Conservation (phyloP, 2,797 vertebrate genomes). For the Malacoctenus gilli region DNA sequence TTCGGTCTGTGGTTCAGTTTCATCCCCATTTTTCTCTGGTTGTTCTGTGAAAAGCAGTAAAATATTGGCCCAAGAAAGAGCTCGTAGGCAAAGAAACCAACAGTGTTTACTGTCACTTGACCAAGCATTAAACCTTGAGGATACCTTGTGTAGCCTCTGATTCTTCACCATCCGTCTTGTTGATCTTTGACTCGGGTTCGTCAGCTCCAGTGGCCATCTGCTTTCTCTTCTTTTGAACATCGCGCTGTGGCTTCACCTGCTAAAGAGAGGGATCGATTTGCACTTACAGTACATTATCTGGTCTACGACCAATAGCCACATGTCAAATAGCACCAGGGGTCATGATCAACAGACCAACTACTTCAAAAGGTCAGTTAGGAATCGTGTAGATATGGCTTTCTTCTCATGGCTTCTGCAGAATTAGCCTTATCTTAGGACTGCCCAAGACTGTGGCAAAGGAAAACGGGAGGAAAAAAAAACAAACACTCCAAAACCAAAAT, state of each 20-base stretch:
- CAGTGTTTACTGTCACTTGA: too few relatives aligned
- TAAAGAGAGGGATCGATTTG: conserved; percentile 46
- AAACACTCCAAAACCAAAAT: conserved; percentile 6
- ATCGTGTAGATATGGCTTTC: conserved; percentile 1
- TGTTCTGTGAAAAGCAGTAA: conserved; percentile 42
- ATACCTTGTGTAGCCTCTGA: conserved; percentile 79
- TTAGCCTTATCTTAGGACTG: conserved; percentile 23
- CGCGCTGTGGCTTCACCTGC: conserved; percentile 83
- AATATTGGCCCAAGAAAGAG: neutral
- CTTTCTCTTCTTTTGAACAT: conserved; percentile 85
- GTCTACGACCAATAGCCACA: neutral
- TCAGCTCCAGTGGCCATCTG: conserved; percentile 78
- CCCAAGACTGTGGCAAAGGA: conserved; percentile 11
- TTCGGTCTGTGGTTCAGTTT: conserved; percentile 41
- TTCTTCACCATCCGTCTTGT: conserved; percentile 80
- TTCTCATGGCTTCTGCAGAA: conserved; percentile 16
- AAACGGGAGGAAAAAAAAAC: conserved; percentile 12
- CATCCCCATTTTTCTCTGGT: conserved; percentile 57
- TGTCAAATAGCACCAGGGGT: too few relatives aligned
- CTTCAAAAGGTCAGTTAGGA: conserved; percentile 9
- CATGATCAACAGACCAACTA: too few relatives aligned
- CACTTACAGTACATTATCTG: neutral
- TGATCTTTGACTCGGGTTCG: conserved; percentile 88
- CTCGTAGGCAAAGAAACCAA: too few relatives aligned
- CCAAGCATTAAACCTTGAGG: neutral